Base-by-base conservation (phyloP, 2,797 vertebrate species). In the Characodon lateralis region DNA sequence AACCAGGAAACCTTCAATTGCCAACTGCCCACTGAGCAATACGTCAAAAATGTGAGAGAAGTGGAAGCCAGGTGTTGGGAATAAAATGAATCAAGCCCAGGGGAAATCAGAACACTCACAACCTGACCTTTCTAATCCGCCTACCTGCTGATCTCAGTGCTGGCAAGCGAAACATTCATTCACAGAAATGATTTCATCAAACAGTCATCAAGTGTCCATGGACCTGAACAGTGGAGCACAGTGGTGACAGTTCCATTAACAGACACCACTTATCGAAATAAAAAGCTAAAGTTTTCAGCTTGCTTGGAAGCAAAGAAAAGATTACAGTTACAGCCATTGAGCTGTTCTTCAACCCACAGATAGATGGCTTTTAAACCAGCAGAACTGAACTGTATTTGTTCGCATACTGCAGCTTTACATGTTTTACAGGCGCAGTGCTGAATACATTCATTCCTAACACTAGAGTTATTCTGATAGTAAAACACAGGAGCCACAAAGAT, bases 221-320 rank as follows among this genome's bases (percentile, higher is more conserved):
- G 85, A 89, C 78, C 76, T 80, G 83, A 46, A 77, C 73, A 78
- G 0, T 24, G 76, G 86, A 65, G 86, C 76, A 50, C 13, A 4
- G 82, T 43, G 20, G 83, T 65, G 91, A 90, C 86, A 79, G 91
- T 85, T 83, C 90, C 84, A 83, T 87, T 85, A 85, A 90, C 80
- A 89, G 76, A 86, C 74, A 81, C 75, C 84, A 71, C 73, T 77
- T 77, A 73, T 87, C 79, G 80, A 66, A 71, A 61, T 16, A 28
- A 0, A 85, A 80, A 81, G 76, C 79, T 48, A 71, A 46, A 77
- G 22, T 82, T 82, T 81, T n/a, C 68, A 31, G 73, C 26, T 24
- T 70, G 35, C 39, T 43, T 78, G 71, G 59, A 92, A 88, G 79
- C 58, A 81, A 75, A 84, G 79, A 88, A 85, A 85, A 80, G 78